phyloP scores from a whole-genome alignment of 2,888 invertebrate species.

The Ferdinandea cuprea region DNA sequence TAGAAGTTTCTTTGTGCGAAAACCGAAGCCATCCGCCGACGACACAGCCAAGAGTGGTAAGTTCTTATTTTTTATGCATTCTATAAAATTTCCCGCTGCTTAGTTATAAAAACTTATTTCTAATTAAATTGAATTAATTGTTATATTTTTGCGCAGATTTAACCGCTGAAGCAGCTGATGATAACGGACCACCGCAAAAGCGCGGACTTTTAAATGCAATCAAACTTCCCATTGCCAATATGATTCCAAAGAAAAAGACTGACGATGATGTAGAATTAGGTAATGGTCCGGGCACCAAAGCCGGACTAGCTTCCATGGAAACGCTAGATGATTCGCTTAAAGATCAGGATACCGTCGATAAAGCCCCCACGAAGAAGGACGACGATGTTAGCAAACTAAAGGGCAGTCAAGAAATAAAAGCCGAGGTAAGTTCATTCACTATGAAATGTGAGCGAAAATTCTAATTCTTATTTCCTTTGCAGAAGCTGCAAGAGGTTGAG shows the following conservation, averaged over 20 bases:
- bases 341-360: constrained; percentile 85
- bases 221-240: constrained; percentile 86
- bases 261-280: constrained; percentile 83
- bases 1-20: constrained; percentile 85
- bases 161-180: constrained; percentile 74
- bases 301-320: constrained; percentile 91
- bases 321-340: constrained; percentile 89
- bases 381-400: constrained; percentile 90
- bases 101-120: too few relatives aligned
- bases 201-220: constrained; percentile 86
- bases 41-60: constrained; percentile 82
- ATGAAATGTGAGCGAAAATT: not conserved
- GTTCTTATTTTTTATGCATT: constrained; percentile 61
- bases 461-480: constrained; percentile 41
- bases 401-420: constrained; percentile 80
- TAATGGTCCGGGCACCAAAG: constrained; percentile 85
- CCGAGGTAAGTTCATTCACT: constrained; percentile 79
- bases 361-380: constrained; percentile 82
- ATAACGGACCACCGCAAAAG: constrained; percentile 81
- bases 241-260: constrained; percentile 85
- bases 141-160: constrained; percentile 15
- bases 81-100: too few relatives aligned
- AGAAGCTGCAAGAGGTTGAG: constrained; percentile 79
- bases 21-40: constrained; percentile 81
- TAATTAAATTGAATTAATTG: too few relatives aligned